These are phyloP conservation scores for Nannobrachium achirus DNA, from an alignment of 2,113 vertebrate genomes.

Conservation along the genomic window DNA sequence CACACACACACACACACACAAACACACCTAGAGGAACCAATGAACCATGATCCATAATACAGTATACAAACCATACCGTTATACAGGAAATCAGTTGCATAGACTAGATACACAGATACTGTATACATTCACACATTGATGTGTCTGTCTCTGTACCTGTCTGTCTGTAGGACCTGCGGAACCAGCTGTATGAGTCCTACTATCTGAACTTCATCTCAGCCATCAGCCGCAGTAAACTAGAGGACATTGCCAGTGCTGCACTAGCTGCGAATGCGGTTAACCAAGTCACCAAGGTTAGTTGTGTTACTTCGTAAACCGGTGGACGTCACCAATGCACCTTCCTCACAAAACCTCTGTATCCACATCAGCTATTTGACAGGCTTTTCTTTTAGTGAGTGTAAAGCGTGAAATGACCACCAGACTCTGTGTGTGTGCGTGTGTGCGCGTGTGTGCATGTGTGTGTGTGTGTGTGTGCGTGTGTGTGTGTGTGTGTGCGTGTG, in stretches of 20 bases:
- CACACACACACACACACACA: constrained; percentile 54
- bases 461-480: constrained; percentile 2
- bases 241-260: constrained; percentile 96
- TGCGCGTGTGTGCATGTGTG: constrained; percentile 1
- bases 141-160: constrained; percentile 10
- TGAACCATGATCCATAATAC: no score
- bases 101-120: no score
- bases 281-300: constrained; percentile 93
- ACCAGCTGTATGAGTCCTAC: constrained; percentile 95
- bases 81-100: no score
- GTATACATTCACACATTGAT: no score
- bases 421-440: neutral
- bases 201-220: constrained; percentile 99
- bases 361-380: no score
- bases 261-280: constrained; percentile 90
- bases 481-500: neutral
- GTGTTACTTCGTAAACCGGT: neutral
- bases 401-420: no score
- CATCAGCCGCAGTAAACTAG: constrained; percentile 97
- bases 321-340: no score
- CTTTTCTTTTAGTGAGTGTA: no score
- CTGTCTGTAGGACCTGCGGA: constrained; percentile 89
- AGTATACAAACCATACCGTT: no score
- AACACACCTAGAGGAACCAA: constrained; percentile 4
- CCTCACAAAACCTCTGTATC: no score